phyloP scores from a whole-genome alignment of 2,797 vertebrate species.

The Anolis apletophallus region DNA sequence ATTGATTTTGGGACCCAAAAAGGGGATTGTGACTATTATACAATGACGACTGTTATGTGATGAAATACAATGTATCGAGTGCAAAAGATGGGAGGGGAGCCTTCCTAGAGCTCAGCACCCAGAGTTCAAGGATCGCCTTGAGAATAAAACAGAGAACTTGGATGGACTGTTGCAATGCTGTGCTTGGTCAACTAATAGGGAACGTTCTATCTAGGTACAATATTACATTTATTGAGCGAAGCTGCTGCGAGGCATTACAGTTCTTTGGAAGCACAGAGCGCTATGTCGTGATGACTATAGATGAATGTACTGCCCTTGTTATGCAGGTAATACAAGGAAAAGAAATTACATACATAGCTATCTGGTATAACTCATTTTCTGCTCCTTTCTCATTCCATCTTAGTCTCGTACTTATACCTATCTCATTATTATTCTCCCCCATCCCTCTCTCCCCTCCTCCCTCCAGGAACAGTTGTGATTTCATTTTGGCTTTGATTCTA shows the following conservation, averaged over 20 bases:
- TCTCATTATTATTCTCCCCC: too few relatives aligned
- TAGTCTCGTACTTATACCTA: too few relatives aligned
- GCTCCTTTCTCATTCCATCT: too few relatives aligned
- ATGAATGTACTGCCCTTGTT: slow-evolving; percentile 86
- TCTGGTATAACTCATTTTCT: too few relatives aligned
- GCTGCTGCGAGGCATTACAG: slow-evolving; percentile 80
- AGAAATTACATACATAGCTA: too few relatives aligned
- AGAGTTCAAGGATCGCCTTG: too few relatives aligned
- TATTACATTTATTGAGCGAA: slow-evolving; percentile 89
- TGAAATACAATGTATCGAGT: background rate
- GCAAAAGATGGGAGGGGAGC: background rate
- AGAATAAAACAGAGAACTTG: background rate
- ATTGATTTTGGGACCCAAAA: too few relatives aligned
- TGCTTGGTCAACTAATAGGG: slow-evolving; percentile 17
- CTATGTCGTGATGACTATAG: slow-evolving; percentile 88
- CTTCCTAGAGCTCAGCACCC: background rate
- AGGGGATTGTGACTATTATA: too few relatives aligned
- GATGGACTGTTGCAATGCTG: background rate
- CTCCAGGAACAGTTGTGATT: too few relatives aligned
- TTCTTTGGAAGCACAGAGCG: slow-evolving; percentile 81
- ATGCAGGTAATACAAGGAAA: slow-evolving; percentile 84
- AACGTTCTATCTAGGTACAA: slow-evolving; percentile 81
- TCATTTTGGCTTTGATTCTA: too few relatives aligned
- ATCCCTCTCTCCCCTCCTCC: too few relatives aligned
- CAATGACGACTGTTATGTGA: too few relatives aligned